A percentile compares a stretch with the other conserved stretches of the same genome.
phyloP scores from a whole-genome alignment of 1,140 invertebrate species.

The Megathymus violae region DNA sequence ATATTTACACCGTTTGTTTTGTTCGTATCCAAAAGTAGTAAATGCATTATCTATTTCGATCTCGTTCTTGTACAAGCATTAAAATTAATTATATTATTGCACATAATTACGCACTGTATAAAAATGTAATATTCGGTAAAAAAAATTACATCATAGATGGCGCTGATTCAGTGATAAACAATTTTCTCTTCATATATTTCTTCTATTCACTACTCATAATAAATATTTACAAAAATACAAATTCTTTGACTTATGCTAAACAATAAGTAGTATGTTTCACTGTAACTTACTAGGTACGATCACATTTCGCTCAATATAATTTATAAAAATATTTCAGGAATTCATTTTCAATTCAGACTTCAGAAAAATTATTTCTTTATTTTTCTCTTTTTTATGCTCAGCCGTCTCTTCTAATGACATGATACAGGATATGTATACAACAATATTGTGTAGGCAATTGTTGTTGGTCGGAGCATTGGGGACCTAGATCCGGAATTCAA shows the following conservation, averaged over 20 bases:
- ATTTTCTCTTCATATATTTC: slow-evolving; percentile 10
- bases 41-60: slow-evolving; percentile 69
- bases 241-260: slow-evolving; percentile 22
- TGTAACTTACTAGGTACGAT: slow-evolving; percentile 32
- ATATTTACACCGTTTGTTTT: slow-evolving; percentile 65
- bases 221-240: slow-evolving; percentile 36
- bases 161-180: neutral
- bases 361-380: neutral
- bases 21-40: slow-evolving; percentile 44
- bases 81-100: slow-evolving; percentile 47
- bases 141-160: slow-evolving; percentile 3
- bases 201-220: neutral
- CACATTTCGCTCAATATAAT: slow-evolving; percentile 27
- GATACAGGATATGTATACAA: too few species aligned
- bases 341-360: neutral
- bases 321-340: slow-evolving; percentile 10
- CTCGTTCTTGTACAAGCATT: slow-evolving; percentile 44
- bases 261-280: slow-evolving; percentile 36
- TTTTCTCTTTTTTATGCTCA: neutral
- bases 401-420: too few species aligned
- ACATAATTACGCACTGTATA: slow-evolving; percentile 38
- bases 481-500: too few species aligned
- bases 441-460: too few species aligned
- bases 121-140: neutral
- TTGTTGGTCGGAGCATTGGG: too few species aligned